phyloP scores from a whole-genome alignment of 2,888 invertebrate genomes.

The Cyaniris semiargus region DNA sequence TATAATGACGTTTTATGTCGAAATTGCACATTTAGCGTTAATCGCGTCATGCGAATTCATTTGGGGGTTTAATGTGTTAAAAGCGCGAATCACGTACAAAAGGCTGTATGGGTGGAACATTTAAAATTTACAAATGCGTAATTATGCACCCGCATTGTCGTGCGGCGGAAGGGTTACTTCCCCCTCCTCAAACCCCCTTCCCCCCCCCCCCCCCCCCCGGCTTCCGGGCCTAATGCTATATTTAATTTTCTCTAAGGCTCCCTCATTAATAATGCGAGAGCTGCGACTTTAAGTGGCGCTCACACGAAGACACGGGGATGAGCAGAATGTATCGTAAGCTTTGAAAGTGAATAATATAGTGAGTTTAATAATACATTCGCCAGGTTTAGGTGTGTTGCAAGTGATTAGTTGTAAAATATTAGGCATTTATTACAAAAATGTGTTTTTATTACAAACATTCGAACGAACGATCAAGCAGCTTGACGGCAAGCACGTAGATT shows the following conservation, averaged over 20 bases:
- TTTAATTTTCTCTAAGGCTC: conserved; percentile 81
- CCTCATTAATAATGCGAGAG: conserved; percentile 79
- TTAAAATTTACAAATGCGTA: conserved; percentile 81
- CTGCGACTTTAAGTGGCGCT: conserved; percentile 80
- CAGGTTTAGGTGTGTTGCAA: not conserved
- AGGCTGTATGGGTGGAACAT: conserved; percentile 76
- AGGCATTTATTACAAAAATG: not conserved
- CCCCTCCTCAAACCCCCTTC: conserved; percentile 50
- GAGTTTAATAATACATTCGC: conserved; percentile 15
- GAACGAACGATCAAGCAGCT: no score
- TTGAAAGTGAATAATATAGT: conserved; percentile 31
- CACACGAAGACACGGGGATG: conserved; percentile 68
- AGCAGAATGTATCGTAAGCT: conserved; percentile 47
- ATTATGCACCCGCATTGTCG: conserved; percentile 81
- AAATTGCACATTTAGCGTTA: conserved; percentile 66
- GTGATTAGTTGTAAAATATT: not conserved
- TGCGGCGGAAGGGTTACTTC: conserved; percentile 68
- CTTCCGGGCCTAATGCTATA: conserved; percentile 80
- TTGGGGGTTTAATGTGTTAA: conserved; percentile 66
- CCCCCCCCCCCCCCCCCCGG: conserved; percentile 62
- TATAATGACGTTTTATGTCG: conserved; percentile 42
- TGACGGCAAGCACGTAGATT: no score
- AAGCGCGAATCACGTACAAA: conserved; percentile 78
- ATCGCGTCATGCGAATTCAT: conserved; percentile 67
- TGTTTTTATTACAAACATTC: no score